Evolutionary conservation across 2,113 vertebrate genomes (phyloP).

Genomic region (Nycticryphes semicollaris): DNA sequence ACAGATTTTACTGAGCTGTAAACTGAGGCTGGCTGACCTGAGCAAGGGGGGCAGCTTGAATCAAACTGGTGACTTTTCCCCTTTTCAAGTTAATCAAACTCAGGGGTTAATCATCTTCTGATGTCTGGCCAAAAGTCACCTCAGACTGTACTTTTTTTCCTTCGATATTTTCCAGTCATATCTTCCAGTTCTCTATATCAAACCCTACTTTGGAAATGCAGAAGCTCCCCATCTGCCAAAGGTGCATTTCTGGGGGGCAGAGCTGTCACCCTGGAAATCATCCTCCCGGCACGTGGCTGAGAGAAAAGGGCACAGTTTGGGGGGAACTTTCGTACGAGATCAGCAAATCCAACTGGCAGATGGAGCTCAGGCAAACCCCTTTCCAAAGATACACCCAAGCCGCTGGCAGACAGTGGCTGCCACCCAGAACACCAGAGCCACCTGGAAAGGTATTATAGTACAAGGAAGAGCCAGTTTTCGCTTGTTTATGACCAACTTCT

Average conservation of each 20-base stretch:
- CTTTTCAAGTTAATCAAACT: not conserved
- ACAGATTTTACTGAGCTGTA: not conserved
- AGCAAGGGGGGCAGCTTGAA: not conserved
- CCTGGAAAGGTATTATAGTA: not conserved
- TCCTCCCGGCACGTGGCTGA: rapidly evolving
- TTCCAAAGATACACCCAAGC: not conserved
- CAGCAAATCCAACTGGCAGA: not conserved
- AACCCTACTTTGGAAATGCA: not conserved
- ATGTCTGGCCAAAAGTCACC: not conserved
- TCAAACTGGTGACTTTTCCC: not conserved
- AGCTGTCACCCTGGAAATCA: not conserved
- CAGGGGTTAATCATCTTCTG: not conserved
- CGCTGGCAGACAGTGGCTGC: not conserved
- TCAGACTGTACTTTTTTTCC: not conserved
- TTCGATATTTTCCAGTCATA: not conserved
- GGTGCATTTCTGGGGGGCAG: rapidly evolving
- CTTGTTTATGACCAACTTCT: not conserved
- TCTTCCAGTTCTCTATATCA: not conserved
- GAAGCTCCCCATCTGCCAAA: not conserved
- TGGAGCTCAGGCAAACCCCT: not conserved
- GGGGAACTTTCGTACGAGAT: not conserved
- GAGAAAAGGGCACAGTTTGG: not conserved
- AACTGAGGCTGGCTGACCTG: not conserved
- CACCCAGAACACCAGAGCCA: not conserved
- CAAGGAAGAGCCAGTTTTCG: not conserved